Evolutionary conservation across 2,113 vertebrate genomes (phyloP), one percentile per base, ranked within the genome.

Genomic region (Vombatus ursinus): DNA sequence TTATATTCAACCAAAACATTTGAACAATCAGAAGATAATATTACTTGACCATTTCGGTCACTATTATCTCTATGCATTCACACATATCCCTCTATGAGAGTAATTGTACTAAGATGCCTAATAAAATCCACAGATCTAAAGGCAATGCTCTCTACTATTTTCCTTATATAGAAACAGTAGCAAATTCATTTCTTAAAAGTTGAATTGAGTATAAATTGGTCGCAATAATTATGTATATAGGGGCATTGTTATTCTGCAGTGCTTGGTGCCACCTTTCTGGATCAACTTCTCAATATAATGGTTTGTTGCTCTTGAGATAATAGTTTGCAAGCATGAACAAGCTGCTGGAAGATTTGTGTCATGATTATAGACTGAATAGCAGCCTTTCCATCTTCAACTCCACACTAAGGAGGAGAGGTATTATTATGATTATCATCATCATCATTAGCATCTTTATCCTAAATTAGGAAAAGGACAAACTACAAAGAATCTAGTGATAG

Each of bases 291-390:
- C 95, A 92, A 90, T 97, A 96, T 96, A 96, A 97, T 95, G 92
- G 93, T 95, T 97, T 97, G 96, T 96, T 97, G 95, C 93, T 97
- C 95, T 97, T 95, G 77, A 96, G 96, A 97, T 96, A 97, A 96
- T 96, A 96, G 96, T 95, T 96, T 90, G 94, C 97, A 96, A 97
- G 97, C 97, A 95, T 95, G 61, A 95, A 96, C 96, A 97, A 97
- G 96, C 97, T 97, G 96, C 95, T 95, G 52, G 92, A 94, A 93
- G 96, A 97, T 97, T 97, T 98, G 95, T 97, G 96, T 96, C 96
- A 95, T 96, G 95, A 98, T 97, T 97, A 96, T 57, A 95, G 91
- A 91, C 94, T 94, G 92, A 98, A 96, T 1, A 98, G 96, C 97
- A 96, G 95, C 93, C 95, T 96, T 97, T 97, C 96, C 95, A 97